Conservation (phyloP, 2,113 vertebrate species). For the Megaleporinus macrocephalus region DNA sequence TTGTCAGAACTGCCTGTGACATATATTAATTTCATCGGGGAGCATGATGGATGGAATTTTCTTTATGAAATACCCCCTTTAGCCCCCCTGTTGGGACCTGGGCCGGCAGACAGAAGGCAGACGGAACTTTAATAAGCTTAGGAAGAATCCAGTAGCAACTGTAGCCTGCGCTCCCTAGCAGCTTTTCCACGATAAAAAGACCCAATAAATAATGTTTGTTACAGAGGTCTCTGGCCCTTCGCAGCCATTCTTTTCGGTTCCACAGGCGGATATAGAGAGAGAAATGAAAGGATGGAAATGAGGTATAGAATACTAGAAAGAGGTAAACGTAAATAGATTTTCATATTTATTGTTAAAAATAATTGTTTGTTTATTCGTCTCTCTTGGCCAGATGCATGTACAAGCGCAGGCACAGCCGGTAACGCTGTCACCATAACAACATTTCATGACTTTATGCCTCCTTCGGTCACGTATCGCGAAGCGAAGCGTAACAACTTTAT, state of each 20-base stretch:
- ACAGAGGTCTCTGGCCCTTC: constrained; percentile 63
- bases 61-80: constrained; percentile 75
- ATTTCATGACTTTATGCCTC: too few relatives aligned
- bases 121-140: constrained; percentile 82
- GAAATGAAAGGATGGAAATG: constrained; percentile 1
- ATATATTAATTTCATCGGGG: constrained; percentile 85
- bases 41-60: constrained; percentile 83
- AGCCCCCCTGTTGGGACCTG: constrained; percentile 72
- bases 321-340: neutral
- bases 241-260: neutral
- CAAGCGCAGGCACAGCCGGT: too few relatives aligned
- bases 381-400: neutral
- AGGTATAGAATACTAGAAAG: neutral
- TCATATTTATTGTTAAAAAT: neutral
- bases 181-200: constrained; percentile 75
- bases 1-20: constrained; percentile 81
- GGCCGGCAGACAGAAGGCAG: constrained; percentile 67
- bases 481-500: too few relatives aligned
- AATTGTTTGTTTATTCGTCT: neutral
- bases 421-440: too few relatives aligned
- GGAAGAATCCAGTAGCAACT: constrained; percentile 66
- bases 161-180: constrained; percentile 70
- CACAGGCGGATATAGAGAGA: neutral
- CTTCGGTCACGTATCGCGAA: too few relatives aligned
- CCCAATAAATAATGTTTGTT: constrained; percentile 77